Evolutionary conservation across 2,888 invertebrate species (phyloP).

Genomic region (Falcaria lacertinaria): DNA sequence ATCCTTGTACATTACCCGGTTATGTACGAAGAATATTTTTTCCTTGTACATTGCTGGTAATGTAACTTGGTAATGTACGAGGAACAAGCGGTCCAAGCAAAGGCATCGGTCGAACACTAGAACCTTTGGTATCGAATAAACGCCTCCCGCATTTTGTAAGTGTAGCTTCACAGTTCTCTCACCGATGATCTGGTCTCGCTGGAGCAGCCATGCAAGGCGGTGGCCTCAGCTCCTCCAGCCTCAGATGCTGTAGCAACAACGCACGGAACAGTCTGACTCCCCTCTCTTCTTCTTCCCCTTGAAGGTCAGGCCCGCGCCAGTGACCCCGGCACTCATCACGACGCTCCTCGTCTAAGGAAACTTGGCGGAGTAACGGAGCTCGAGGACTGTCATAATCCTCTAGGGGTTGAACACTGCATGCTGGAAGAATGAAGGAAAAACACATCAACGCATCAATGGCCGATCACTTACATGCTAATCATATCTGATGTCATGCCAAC

Average conservation of each 20-base stretch:
- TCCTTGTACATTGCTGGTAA: no score
- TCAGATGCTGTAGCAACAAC: constrained; percentile 64
- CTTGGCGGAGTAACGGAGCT: constrained; percentile 67
- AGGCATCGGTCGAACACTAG: no score
- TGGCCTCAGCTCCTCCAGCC: constrained; percentile 62
- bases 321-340: constrained; percentile 74
- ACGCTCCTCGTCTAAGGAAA: constrained; percentile 71
- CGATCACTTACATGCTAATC: no score
- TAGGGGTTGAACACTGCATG: constrained; percentile 64
- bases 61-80: no score
- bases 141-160: no score
- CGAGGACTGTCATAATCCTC: constrained; percentile 68
- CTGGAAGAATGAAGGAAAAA: constrained; percentile 29
- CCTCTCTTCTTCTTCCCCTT: constrained; percentile 69
- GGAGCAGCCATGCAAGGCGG: constrained; percentile 61
- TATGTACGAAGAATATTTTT: no score
- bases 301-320: constrained; percentile 60
- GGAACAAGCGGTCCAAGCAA: no score
- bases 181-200: constrained; percentile 68
- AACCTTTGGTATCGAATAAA: no score
- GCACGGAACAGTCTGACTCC: constrained; percentile 72
- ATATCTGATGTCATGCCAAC: no score
- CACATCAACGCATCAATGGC: no score
- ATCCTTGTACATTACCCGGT: no score
- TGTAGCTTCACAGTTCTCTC: neutral